These are phyloP conservation scores for Rhyacophila evoluta DNA, from an alignment of 2,888 invertebrate genomes.

Conservation along the genomic window DNA sequence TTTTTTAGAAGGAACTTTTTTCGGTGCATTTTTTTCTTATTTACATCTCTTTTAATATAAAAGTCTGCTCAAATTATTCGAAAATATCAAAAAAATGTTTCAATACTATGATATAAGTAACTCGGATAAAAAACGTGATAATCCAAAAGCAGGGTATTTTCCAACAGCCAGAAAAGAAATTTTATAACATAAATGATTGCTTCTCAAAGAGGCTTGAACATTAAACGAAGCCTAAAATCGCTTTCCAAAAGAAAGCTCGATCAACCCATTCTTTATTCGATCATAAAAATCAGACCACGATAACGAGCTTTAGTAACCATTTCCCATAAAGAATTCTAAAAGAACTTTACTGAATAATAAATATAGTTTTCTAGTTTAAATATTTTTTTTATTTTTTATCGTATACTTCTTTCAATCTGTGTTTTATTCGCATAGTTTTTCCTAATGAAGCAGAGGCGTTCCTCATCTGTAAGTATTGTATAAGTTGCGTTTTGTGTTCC, in stretches of 20 bases:
- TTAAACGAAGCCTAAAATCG: slow-evolving; percentile 22
- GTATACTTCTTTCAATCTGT: neutral
- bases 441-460: neutral
- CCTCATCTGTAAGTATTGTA: no score
- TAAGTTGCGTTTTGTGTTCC: no score
- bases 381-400: neutral
- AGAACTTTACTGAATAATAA: neutral
- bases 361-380: no score
- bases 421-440: neutral
- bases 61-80: no score
- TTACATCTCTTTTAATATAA: no score
- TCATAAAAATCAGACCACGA: neutral
- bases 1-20: no score
- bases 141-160: no score
- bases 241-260: slow-evolving; percentile 10
- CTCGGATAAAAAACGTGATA: no score
- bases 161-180: neutral
- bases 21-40: no score
- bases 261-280: slow-evolving; percentile 13
- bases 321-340: neutral
- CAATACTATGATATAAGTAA: no score
- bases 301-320: neutral
- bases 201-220: neutral
- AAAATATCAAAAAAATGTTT: no score
- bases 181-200: slow-evolving; percentile 18